These are phyloP conservation scores for Athene noctua DNA, from an alignment of 2,113 vertebrate genomes.

Conservation along the genomic window DNA sequence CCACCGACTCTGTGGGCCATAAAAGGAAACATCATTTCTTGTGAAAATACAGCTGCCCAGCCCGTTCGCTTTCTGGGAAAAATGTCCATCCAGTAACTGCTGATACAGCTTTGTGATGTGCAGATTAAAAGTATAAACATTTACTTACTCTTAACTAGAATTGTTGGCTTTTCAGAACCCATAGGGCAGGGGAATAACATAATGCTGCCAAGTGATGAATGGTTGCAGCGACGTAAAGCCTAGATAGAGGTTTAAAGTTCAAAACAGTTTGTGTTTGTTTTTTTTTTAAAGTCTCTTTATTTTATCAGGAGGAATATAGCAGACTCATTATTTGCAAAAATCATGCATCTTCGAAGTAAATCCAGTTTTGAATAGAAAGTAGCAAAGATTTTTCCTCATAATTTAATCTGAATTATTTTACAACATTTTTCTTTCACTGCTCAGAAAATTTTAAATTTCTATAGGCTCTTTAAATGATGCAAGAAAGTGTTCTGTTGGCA, in stretches of 20 bases:
- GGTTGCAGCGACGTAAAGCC: neutral
- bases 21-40: constrained; percentile 29
- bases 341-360: neutral
- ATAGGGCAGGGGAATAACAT: neutral
- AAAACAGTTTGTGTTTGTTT: neutral
- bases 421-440: neutral
- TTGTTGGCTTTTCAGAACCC: neutral
- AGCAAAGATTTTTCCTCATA: neutral
- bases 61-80: constrained; percentile 1
- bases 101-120: neutral
- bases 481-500: constrained; percentile 12
- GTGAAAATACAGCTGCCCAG: constrained; percentile 24
- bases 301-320: neutral
- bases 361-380: neutral
- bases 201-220: neutral
- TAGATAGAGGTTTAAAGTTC: neutral
- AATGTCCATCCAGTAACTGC: constrained; percentile 7
- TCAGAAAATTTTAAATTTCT: neutral
- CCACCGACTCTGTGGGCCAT: neutral
- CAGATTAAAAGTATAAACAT: neutral
- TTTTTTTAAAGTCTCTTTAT: neutral
- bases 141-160: neutral
- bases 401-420: neutral
- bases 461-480: constrained; percentile 16
- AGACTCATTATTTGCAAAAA: neutral